Evolutionary conservation across 2,113 vertebrate genomes (phyloP).

Genomic region (Catharus minimus): DNA sequence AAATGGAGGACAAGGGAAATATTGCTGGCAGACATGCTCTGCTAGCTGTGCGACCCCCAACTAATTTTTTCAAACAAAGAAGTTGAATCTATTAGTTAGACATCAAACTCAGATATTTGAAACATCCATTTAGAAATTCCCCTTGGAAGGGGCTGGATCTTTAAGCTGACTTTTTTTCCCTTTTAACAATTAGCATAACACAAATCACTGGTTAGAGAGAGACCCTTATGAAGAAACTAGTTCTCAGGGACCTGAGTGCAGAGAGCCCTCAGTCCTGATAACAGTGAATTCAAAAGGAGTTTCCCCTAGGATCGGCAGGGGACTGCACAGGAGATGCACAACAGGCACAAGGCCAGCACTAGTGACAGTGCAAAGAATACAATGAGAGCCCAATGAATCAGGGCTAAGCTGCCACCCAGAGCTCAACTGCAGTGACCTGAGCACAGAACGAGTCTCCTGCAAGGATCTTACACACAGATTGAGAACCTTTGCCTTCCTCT

Average conservation of each 20-base stretch:
- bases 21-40: not conserved
- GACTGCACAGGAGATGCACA: not conserved
- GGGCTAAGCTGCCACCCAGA: not conserved
- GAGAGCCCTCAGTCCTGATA: not conserved
- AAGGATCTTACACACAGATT: not conserved
- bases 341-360: not conserved
- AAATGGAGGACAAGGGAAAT: slow-evolving; percentile 28
- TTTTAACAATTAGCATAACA: not conserved
- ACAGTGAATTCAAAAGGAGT: not conserved
- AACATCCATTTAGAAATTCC: not conserved
- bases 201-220: not conserved
- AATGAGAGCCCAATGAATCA: not conserved
- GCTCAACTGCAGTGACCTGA: not conserved
- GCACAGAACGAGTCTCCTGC: not conserved
- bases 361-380: slow-evolving; percentile 6
- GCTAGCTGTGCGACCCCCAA: not conserved
- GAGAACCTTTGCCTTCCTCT: not conserved
- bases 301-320: not conserved
- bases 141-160: not conserved
- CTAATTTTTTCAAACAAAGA: not conserved
- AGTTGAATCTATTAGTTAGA: not conserved
- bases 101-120: not conserved
- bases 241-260: not conserved
- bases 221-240: not conserved
- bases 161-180: not conserved